These are phyloP conservation scores for Columba janthina DNA, from an alignment of 2,113 vertebrate genomes.

Conservation along the genomic window DNA sequence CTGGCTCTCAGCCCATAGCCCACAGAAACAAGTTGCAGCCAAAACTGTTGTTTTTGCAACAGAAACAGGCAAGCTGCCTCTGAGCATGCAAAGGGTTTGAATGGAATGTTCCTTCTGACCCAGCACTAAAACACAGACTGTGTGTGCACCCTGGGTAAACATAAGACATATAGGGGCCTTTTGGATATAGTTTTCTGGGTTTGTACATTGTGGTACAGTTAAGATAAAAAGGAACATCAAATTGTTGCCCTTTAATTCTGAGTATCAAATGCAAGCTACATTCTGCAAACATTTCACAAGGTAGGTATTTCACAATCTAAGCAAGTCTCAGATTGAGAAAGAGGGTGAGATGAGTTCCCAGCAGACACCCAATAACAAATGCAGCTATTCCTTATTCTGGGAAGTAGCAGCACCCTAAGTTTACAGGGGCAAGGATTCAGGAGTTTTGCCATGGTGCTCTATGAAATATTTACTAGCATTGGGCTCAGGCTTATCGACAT, in stretches of 20 bases:
- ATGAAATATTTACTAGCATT: not conserved
- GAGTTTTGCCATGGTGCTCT: not conserved
- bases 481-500: rapidly evolving
- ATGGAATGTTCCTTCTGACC: not conserved
- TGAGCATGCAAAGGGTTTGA: rapidly evolving
- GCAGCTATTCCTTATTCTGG: not conserved
- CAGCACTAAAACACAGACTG: not conserved
- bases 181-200: rapidly evolving
- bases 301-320: not conserved
- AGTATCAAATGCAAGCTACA: not conserved
- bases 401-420: not conserved
- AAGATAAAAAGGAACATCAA: not conserved
- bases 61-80: not conserved
- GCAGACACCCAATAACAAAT: not conserved
- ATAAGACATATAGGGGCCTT: rapidly evolving
- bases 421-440: not conserved
- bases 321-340: not conserved
- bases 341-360: not conserved
- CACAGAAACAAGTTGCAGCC: not conserved
- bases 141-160: rapidly evolving
- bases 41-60: not conserved
- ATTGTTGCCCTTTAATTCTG: not conserved
- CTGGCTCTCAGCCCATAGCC: not conserved
- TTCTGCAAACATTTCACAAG: not conserved
- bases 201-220: not conserved